phyloP scores from a whole-genome alignment of 64 coral and sea anemone species.

The Montipora foliosa region DNA sequence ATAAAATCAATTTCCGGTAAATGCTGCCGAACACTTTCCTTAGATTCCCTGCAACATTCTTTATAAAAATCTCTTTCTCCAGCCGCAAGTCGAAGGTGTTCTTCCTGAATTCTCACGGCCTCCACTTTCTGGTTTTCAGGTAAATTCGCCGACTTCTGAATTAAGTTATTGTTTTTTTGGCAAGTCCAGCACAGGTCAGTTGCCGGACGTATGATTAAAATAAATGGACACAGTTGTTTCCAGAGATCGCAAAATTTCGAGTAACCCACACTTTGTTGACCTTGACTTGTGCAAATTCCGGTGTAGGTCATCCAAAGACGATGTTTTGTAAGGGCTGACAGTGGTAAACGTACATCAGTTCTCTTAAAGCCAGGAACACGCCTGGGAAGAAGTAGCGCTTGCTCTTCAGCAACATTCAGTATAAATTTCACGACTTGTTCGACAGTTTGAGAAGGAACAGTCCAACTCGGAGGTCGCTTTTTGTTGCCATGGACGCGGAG shows the following conservation, averaged over 20 bases:
- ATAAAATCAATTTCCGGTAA: conserved; percentile 26
- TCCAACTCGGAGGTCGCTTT: conserved; percentile 52
- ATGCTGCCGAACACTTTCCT: neutral
- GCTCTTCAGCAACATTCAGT: conserved; percentile 56
- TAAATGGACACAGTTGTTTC: conserved; percentile 36
- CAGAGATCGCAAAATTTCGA: conserved; percentile 64
- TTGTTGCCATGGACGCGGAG: conserved; percentile 36
- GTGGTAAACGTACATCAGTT: conserved; percentile 42
- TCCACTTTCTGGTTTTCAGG: conserved; percentile 6
- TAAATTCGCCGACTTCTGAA: conserved; percentile 35
- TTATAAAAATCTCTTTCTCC: neutral
- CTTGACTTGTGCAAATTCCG: neutral
- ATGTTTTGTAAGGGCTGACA: conserved; percentile 32
- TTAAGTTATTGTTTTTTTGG: conserved; percentile 53
- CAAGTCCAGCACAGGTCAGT: conserved; percentile 68
- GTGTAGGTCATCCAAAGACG: conserved; percentile 42
- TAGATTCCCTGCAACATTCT: conserved; percentile 8
- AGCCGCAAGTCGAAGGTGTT: neutral
- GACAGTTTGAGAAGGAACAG: conserved; percentile 13
- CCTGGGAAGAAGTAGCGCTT: conserved; percentile 61
- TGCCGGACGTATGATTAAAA: conserved; percentile 44
- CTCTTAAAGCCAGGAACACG: conserved; percentile 68
- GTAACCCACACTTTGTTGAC: conserved; percentile 21
- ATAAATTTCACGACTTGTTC: conserved; percentile 53
- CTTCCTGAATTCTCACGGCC: neutral